Evolutionary conservation across 2,113 vertebrate genomes (phyloP), one percentile per base, ranked within the genome.

Genomic region (Cyrtonyx montezumae): DNA sequence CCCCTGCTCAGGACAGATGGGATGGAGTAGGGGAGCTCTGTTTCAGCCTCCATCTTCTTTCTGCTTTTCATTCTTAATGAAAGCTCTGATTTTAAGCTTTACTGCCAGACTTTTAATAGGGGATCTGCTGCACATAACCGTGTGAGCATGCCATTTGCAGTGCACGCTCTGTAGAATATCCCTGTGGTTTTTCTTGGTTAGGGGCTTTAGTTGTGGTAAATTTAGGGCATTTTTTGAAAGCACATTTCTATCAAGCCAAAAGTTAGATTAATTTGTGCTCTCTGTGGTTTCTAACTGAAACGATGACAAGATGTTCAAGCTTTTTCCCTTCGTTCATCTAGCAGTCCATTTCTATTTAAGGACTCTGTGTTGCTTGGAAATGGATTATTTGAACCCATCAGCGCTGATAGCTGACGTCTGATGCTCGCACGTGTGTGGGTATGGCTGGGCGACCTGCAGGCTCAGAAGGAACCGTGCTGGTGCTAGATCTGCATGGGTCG

Each of bases 341-440:
- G 40, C n/a, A 63, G 63, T 63, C 34, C 8, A 26, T 84, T 88
- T 58, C 43, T 86, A 34, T 40, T 61, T 45, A 69, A 25, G 69
- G 68, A 36, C 53, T 91, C 53, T 4, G 5, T 10, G 63, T 92
- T 22, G 26, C 34, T 92, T 37, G 55, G 61, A 46, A 92, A 79
- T 70, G 58, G 42, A 34, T 75, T 75, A 15, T 71, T 49, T 68
- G 61, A 84, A 15, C 45, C 62, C 2, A 4, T 21, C 34, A 34
- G 26, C 36, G n/a, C 12, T 67, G 82, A 61, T 42, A 46, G 34
- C 69, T 87, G 55, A 34, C 67, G 22, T 68, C 82, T 88, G n/a
- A 10, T 23, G 6, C 36, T 65, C 11, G 55, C 49, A 4, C 0
- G 0, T 0, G 0, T 74, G 51, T 56, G 32, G 32, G 53, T 32